Evolutionary conservation across 2,113 vertebrate genomes (phyloP).

Genomic region (Hystrix cristata): DNA sequence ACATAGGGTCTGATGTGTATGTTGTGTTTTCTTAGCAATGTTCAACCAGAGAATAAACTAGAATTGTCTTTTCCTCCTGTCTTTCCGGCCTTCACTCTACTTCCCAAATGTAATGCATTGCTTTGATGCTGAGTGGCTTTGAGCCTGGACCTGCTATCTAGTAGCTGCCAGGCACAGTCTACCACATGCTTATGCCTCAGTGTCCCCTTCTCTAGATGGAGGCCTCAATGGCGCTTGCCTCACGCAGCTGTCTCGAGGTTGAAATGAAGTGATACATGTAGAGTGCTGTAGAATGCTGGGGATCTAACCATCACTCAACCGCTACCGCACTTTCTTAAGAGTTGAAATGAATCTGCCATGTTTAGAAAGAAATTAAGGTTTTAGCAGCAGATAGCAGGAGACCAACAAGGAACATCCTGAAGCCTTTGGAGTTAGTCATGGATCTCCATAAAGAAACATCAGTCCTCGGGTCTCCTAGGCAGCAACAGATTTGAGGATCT

Average conservation of each 20-base stretch:
- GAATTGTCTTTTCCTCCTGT: neutral
- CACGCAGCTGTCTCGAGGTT: neutral
- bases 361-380: conserved; percentile 36
- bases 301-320: neutral
- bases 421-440: neutral
- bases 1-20: neutral
- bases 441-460: neutral
- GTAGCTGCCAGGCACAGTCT: neutral
- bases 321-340: neutral
- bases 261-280: neutral
- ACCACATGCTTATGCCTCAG: neutral
- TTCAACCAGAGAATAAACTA: neutral
- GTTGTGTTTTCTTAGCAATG: neutral
- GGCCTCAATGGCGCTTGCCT: neutral
- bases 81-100: neutral
- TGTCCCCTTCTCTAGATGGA: neutral
- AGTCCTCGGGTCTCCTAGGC: neutral
- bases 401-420: neutral
- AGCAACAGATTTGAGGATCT: neutral
- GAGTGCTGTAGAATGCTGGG: neutral
- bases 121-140: neutral
- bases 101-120: neutral
- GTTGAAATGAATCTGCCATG: neutral
- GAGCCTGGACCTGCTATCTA: neutral
- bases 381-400: neutral